phyloP scores from a whole-genome alignment of 2,113 vertebrate species.

The Uropsilus gracilis region DNA sequence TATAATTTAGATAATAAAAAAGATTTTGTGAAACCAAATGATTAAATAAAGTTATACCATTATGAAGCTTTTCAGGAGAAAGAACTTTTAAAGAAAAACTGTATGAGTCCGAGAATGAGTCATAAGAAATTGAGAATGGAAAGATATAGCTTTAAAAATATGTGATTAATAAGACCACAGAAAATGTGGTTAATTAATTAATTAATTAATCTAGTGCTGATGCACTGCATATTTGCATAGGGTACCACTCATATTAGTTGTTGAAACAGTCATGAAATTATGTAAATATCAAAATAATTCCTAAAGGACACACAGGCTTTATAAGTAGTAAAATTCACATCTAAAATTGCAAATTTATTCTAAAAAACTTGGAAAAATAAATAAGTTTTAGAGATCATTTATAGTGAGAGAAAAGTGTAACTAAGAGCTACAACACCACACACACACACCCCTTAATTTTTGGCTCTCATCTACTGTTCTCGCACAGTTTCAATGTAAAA shows the following conservation, averaged over 20 bases:
- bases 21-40: neutral
- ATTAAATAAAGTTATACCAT: neutral
- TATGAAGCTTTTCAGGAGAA: neutral
- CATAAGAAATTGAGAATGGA: neutral
- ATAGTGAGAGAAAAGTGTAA: neutral
- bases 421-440: no score
- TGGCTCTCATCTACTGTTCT: neutral
- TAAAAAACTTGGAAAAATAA: neutral
- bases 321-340: neutral
- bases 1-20: no score
- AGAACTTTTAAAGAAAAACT: neutral
- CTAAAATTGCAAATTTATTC: neutral
- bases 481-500: neutral
- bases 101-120: neutral
- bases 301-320: neutral
- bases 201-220: neutral
- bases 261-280: neutral
- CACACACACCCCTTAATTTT: neutral
- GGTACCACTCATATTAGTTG: neutral
- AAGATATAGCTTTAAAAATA: neutral
- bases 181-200: no score
- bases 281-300: neutral
- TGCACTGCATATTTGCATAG: fast-evolving
- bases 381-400: neutral
- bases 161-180: no score